Evolutionary conservation across 1,140 invertebrate species (phyloP), one percentile per base, ranked within the genome.

Genomic region (Brachionus paranguensis): DNA sequence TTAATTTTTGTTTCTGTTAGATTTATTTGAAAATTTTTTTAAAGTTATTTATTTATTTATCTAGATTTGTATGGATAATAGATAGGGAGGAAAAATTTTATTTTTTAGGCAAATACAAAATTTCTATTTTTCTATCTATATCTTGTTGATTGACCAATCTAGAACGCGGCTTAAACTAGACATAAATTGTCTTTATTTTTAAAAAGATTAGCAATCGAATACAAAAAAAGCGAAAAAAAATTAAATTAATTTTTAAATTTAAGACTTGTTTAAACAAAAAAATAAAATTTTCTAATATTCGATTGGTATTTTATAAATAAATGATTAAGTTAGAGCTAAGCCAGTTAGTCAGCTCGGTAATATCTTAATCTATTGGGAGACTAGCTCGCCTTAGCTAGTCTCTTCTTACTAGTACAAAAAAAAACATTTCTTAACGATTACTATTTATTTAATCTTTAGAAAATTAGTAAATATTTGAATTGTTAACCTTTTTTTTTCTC

Each of bases 151-250:
- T 60, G 53, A 60, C 53, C 53, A 60, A 60, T 60, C 53, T 60
- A 20, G n/a, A 60, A 27, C 53, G n/a, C 17, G 10, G 53, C 53
- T 60, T 24, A 60, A 60, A 60, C 53, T 60, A 60, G 53, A 60
- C 53, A 60, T 60, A 60, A 60, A 20, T 70, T 70, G 37, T 70
- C 41, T 43, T 45, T 74, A 74, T 74, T 74, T 74, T 74, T 43
- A 74, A 74, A 74, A 74, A 74, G 70, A 74, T 74, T 74, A 74
- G 45, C 70, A 74, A 74, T 74, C 70, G 70, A 74, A 74, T 33
- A 43, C 70, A 43, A 74, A 70, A 70, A 37, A 14, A 70, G 24
- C 11, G 33, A 74, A 74, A 74, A 74, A n/a, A 74, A 74, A 74
- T 43, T 43, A 43, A 74, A 43, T 74, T 74, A 43, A 43, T 43